phyloP scores from a whole-genome alignment of 2,113 vertebrate species.

The Cyanoliseus patagonus region DNA sequence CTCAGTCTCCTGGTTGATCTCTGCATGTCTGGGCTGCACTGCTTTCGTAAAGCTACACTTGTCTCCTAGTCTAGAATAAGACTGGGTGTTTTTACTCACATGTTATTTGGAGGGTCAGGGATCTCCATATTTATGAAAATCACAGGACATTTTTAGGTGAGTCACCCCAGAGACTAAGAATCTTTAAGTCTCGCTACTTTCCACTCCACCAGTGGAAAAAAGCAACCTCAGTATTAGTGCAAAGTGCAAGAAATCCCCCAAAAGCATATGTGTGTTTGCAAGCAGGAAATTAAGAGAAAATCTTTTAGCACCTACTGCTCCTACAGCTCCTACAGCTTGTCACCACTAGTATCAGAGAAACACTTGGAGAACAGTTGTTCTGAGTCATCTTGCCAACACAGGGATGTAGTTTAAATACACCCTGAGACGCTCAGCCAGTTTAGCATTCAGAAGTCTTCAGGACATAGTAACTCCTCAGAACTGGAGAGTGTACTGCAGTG shows the following conservation, averaged over 20 bases:
- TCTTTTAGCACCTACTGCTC: not conserved
- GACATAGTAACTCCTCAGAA: not conserved
- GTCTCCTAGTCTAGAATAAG: not conserved
- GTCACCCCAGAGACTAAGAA: not conserved
- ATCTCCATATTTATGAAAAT: not conserved
- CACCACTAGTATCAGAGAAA: not conserved
- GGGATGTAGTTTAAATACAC: not conserved
- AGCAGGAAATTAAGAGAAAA: not conserved
- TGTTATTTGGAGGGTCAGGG: not conserved
- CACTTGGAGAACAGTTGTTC: not conserved
- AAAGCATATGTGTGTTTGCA: not conserved
- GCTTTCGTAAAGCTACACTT: not conserved
- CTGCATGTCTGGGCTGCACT: not conserved
- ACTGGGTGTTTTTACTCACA: not conserved
- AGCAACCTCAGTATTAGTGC: not conserved
- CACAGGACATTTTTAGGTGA: not conserved
- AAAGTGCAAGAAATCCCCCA: not conserved
- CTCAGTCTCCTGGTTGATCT: not conserved
- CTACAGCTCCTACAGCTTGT: not conserved
- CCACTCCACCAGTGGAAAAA: not conserved
- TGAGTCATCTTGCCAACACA: not conserved
- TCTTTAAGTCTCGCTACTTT: not conserved
- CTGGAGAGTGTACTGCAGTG: not conserved
- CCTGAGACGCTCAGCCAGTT: not conserved
- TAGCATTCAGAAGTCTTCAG: not conserved